These are phyloP conservation scores for Emys orbicularis DNA, from an alignment of 2,797 vertebrate species.

Conservation along the genomic window DNA sequence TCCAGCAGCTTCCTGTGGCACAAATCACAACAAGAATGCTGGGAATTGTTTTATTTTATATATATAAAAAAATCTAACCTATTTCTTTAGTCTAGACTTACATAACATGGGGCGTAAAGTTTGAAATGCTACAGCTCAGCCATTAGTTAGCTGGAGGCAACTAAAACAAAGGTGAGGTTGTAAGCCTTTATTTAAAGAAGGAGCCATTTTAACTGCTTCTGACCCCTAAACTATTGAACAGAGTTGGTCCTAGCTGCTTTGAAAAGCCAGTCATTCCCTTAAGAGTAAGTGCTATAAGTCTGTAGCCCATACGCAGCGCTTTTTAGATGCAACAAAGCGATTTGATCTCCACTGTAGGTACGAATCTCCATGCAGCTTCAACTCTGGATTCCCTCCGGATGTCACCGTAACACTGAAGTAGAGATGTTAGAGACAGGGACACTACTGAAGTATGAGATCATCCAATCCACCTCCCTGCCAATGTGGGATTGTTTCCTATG, in stretches of 20 bases:
- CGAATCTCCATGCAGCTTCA: neutral
- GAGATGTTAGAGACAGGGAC: neutral
- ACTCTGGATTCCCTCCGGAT: neutral
- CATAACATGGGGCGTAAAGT: neutral
- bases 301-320: neutral
- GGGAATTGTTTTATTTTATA: neutral
- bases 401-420: neutral
- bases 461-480: neutral
- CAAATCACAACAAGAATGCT: neutral
- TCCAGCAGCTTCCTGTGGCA: neutral
- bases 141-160: neutral
- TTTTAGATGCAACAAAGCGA: neutral
- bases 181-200: neutral
- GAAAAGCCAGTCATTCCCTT: accelerated
- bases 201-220: neutral
- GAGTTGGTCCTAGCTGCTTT: neutral
- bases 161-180: neutral
- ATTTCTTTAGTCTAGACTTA: neutral
- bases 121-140: neutral
- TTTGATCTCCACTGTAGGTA: neutral
- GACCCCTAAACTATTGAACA: neutral
- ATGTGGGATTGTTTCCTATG: too few relatives aligned
- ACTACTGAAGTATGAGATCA: neutral
- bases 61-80: neutral
- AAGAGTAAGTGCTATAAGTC: neutral